These are phyloP conservation scores for Trachelus iudaicus DNA, from an alignment of 2,888 invertebrate species.

Conservation along the genomic window DNA sequence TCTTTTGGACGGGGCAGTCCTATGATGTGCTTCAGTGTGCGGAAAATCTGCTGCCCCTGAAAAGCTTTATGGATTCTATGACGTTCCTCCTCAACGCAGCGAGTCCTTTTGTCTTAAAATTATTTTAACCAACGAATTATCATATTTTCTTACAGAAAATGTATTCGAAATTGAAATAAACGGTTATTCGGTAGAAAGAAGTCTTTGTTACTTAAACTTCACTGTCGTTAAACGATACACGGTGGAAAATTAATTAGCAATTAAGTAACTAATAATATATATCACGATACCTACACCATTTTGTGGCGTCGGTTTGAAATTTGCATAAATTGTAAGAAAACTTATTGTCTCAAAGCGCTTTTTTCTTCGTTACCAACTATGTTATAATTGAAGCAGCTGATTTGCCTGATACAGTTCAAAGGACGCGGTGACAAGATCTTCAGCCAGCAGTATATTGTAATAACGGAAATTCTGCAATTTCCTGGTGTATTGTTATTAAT, in stretches of 20 bases:
- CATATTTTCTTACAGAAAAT: conserved; percentile 41
- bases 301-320: too few species aligned
- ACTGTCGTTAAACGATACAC: background rate
- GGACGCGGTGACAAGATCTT: background rate
- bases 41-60: conserved; percentile 36
- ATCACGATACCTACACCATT: too few species aligned
- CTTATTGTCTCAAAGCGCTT: background rate
- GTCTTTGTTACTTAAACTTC: background rate
- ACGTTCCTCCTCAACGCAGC: conserved; percentile 17
- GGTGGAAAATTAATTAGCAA: too few species aligned
- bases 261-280: too few species aligned
- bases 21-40: conserved; percentile 35
- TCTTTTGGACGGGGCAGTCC: conserved; percentile 17
- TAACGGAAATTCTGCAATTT: background rate
- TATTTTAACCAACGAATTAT: conserved; percentile 28
- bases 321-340: background rate
- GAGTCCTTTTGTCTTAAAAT: conserved; percentile 48
- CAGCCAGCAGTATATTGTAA: background rate
- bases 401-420: background rate
- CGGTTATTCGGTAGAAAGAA: conserved; percentile 27
- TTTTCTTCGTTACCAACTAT: background rate
- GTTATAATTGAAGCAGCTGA: background rate
- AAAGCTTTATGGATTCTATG: conserved; percentile 5
- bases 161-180: conserved; percentile 40
- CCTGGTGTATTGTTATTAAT: background rate